Percentiles rank a stretch among this genome's conserved stretches.
These are phyloP conservation scores for Pissodes strobi DNA, from an alignment of 1,140 invertebrate genomes.

Conservation along the genomic window DNA sequence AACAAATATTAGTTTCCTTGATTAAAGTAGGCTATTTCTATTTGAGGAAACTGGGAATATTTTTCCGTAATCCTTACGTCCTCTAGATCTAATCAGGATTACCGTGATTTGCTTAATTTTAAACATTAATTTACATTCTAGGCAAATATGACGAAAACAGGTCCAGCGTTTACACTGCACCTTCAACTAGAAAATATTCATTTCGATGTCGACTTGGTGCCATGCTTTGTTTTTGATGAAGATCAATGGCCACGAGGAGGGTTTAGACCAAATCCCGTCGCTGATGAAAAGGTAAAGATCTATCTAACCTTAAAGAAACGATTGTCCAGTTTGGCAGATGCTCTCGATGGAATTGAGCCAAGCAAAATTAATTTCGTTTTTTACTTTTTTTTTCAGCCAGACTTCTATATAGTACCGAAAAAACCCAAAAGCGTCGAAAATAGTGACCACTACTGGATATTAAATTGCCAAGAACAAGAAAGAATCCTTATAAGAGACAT, in stretches of 20 bases:
- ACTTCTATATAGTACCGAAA: conserved; percentile 37
- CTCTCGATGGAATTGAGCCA: no score
- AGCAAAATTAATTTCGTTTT: neutral
- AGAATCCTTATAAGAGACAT: conserved; percentile 31
- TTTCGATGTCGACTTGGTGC: conserved; percentile 50
- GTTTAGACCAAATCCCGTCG: conserved; percentile 22
- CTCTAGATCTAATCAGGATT: neutral
- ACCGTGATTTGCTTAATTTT: neutral
- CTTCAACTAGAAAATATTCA: neutral
- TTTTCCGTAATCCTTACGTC: neutral
- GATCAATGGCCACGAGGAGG: conserved; percentile 38
- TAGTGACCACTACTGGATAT: conserved; percentile 38
- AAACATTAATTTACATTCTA: neutral
- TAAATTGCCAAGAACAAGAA: conserved; percentile 50
- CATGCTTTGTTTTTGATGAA: conserved; percentile 42
- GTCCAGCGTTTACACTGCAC: conserved; percentile 48
- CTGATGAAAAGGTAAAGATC: neutral
- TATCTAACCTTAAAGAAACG: neutral
- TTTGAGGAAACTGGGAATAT: neutral
- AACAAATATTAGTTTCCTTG: no score
- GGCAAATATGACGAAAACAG: conserved; percentile 14
- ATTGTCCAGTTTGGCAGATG: no score
- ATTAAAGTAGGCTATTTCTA: no score
- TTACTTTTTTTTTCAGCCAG: conserved; percentile 23
- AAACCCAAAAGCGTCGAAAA: conserved; percentile 6